phyloP scores from a whole-genome alignment of 2,888 invertebrate species.

The Rhagonycha lutea region DNA sequence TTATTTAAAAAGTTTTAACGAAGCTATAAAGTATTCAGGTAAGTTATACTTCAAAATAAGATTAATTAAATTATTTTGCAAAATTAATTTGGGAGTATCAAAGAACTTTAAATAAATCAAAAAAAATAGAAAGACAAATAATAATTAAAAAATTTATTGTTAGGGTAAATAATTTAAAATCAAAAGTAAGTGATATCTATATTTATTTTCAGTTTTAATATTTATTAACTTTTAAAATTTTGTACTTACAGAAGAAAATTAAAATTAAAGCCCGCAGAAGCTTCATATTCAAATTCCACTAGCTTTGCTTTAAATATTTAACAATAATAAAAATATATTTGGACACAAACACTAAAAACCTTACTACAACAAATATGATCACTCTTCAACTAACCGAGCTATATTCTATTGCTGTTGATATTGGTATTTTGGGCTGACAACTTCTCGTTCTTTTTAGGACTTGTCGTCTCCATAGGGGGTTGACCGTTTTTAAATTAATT shows the following conservation, averaged over 20 bases:
- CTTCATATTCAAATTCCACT: not conserved
- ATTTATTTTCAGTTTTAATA: too few species aligned
- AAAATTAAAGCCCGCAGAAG: not conserved
- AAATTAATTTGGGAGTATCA: too few species aligned
- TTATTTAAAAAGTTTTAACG: too few species aligned
- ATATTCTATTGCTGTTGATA: constrained; percentile 12
- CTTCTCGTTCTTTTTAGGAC: constrained; percentile 6
- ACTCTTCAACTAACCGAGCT: not conserved
- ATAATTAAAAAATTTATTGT: too few species aligned
- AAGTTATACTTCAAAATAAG: too few species aligned
- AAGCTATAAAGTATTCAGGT: too few species aligned
- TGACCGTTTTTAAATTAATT: constrained; percentile 22
- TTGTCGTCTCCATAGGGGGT: constrained; percentile 16
- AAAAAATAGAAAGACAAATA: too few species aligned
- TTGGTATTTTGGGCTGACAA: constrained; percentile 5
- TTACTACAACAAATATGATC: not conserved
- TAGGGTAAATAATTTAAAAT: too few species aligned
- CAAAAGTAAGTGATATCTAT: too few species aligned
- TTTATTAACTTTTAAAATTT: not conserved
- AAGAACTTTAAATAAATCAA: too few species aligned
- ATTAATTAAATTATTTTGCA: too few species aligned
- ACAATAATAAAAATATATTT: not conserved
- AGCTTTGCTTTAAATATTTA: not conserved
- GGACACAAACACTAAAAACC: not conserved
- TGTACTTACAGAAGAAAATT: not conserved